These are phyloP conservation scores for Microcebus ravelobensis DNA, from an alignment of 2,113 vertebrate genomes.

Conservation along the genomic window DNA sequence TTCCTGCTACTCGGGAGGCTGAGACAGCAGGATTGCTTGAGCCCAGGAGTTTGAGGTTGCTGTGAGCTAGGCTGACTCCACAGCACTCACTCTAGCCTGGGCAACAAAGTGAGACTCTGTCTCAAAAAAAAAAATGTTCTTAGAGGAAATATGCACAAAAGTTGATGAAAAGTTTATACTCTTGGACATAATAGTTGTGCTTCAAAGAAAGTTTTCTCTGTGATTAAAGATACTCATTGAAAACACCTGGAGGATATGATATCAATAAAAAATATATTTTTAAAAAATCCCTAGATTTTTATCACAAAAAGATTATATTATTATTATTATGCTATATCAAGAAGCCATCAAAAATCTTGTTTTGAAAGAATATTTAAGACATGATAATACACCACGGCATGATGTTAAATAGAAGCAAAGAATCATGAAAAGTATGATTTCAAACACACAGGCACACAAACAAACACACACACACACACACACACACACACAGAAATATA, in stretches of 20 bases:
- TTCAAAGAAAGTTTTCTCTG: neutral
- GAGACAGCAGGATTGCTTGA: too few species aligned
- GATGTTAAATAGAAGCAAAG: neutral
- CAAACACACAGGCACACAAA: neutral
- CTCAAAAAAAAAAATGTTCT: neutral
- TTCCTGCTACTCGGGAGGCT: too few species aligned
- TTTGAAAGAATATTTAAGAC: neutral
- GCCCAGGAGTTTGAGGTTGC: too few species aligned
- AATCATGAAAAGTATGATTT: neutral
- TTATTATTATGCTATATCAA: neutral
- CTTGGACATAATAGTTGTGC: neutral
- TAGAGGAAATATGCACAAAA: neutral
- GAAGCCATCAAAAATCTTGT: neutral
- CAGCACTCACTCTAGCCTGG: too few species aligned
- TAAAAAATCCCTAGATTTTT: neutral
- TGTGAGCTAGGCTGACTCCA: too few species aligned
- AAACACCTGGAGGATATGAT: neutral
- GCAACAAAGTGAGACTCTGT: too few species aligned
- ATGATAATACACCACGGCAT: neutral
- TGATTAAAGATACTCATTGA: neutral
- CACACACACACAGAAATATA: neutral
- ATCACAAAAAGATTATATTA: neutral
- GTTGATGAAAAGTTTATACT: neutral
- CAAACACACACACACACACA: too few species aligned
- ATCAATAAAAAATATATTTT: neutral